Evolutionary conservation across 2,113 vertebrate species (phyloP), one percentile per base, ranked within the genome.

Genomic region (Hydrochoerus hydrochaeris): DNA sequence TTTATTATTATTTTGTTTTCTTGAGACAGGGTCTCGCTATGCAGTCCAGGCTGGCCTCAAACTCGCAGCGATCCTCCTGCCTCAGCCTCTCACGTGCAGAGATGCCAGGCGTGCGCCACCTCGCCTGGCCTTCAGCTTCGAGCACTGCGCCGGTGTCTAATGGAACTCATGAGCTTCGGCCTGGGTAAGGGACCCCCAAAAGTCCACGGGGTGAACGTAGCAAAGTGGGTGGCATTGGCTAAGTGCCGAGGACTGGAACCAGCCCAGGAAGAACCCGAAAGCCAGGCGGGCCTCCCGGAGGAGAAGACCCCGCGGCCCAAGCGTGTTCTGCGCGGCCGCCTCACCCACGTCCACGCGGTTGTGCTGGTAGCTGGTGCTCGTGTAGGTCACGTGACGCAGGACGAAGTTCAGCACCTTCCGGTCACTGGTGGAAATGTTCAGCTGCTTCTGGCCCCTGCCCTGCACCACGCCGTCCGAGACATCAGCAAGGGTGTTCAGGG

Each of bases 351-450:
- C 98, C 77, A 96, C 98, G 1, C 80, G 91, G 87, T 88, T 89
- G 44, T 91, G 96, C 32, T 98, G 98, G 96, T 99, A 99, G n/a
- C 96, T 69, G 0, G 82, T 97, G 97, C 98, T 99, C 85, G 98
- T 98, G 49, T 99, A 99, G 7, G 97, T 98, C 84, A 99, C 69
- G 7, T 96, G 95, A 28, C 97, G 88, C 65, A 99, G 98, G 67
- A 98, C 73, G 54, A 97, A 85, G 46, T 98, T 98, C 85, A 99
- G 93, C 26, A 90, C 60, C 62, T 62, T 41, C 91, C 96, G 96
- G 88, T 57, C 62, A 8, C 19, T 85, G 57, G 98, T 98, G 2
- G 96, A 96, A 44, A 99, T 63, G 30, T 30, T 97, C 86, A 99
- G 65, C 32, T 65, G 65, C 38, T 91, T 98, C 94, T 97, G 87